These are phyloP conservation scores for Procambarus virginalis DNA, from an alignment of 1,140 invertebrate species.

Conservation along the genomic window DNA sequence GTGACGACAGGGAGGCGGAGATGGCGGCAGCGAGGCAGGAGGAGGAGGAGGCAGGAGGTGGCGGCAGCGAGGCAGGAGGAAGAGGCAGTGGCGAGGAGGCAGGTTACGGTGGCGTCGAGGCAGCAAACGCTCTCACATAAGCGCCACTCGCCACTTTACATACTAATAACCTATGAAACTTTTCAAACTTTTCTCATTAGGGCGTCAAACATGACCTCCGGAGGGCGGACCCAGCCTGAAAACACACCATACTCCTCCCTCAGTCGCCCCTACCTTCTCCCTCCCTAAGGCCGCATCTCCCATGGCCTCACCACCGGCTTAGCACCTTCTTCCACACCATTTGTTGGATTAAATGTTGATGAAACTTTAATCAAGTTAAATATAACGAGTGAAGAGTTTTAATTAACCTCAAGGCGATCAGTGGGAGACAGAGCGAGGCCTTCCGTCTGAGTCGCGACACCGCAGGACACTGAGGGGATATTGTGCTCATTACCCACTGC, in stretches of 20 bases:
- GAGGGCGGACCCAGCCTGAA: background rate
- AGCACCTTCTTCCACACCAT: background rate
- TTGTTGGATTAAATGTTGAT: conserved; percentile 32
- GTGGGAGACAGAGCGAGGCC: too few relatives aligned
- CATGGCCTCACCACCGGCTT: background rate
- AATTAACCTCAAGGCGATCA: conserved; percentile 9
- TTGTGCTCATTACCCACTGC: too few relatives aligned
- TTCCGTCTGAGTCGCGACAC: too few relatives aligned
- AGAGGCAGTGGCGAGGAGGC: too few relatives aligned
- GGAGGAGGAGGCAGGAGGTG: too few relatives aligned
- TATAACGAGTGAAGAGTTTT: conserved; percentile 31
- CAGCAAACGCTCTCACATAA: background rate
- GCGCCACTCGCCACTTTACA: conserved; percentile 5
- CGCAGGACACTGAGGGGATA: too few relatives aligned
- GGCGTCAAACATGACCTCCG: conserved; percentile 24
- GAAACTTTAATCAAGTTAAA: conserved; percentile 33
- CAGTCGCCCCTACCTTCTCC: background rate
- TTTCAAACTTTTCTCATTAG: conserved; percentile 36
- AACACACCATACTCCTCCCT: background rate
- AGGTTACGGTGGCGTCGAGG: too few relatives aligned
- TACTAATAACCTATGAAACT: conserved; percentile 23
- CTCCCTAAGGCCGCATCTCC: background rate
- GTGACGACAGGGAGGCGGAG: too few relatives aligned
- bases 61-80: too few relatives aligned
- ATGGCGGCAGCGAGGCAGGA: too few relatives aligned